Conservation (phyloP, 2,797 vertebrate genomes). For the Momotus momota region DNA sequence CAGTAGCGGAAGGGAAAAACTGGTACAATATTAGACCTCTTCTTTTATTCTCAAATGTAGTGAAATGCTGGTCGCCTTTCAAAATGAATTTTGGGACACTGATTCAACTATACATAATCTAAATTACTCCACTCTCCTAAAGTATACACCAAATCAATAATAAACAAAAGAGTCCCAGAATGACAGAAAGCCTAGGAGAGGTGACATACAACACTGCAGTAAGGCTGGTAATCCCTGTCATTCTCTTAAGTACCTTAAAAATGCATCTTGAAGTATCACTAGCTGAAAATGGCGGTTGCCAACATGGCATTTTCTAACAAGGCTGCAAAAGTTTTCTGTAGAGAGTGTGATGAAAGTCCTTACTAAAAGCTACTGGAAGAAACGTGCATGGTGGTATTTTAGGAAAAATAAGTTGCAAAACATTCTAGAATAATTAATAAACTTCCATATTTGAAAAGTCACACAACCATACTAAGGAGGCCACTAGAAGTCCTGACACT, state of each 20-base stretch:
- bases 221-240: neutral
- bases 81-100: neutral
- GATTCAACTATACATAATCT: neutral
- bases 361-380: neutral
- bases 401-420: neutral
- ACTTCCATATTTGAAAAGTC: neutral
- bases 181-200: neutral
- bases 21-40: neutral
- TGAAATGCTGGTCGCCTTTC: neutral
- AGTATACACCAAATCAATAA: neutral
- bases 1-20: neutral
- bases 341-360: neutral
- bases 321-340: neutral
- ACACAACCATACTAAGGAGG: fast-evolving
- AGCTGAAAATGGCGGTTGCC: neutral
- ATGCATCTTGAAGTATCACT: neutral
- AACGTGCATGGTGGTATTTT: neutral
- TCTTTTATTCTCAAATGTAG: neutral
- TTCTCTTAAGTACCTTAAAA: neutral
- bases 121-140: neutral
- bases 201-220: neutral
- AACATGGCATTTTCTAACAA: neutral
- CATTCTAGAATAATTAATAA: neutral
- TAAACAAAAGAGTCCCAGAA: neutral
- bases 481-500: neutral